phyloP scores from a whole-genome alignment of 2,113 vertebrate genomes.

The Istiophorus platypterus region DNA sequence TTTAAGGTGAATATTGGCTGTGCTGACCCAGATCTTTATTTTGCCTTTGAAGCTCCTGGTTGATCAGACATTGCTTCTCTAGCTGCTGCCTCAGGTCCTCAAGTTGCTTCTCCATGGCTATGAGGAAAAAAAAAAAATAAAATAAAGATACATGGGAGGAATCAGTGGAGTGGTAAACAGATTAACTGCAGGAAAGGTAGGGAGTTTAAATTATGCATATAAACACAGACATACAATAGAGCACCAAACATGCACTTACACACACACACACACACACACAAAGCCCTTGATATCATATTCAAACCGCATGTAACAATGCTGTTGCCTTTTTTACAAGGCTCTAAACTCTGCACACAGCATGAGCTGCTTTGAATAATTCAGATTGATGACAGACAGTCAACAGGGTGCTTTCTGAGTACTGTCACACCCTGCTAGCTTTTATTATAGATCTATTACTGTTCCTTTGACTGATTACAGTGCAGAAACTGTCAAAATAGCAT shows the following conservation, averaged over 20 bases:
- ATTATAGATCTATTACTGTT: conserved; percentile 10
- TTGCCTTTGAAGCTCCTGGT: conserved; percentile 81
- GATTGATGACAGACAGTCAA: conserved; percentile 59
- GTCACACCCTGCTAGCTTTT: conserved; percentile 55
- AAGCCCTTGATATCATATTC: background rate
- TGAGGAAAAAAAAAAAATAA: background rate
- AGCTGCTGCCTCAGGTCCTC: conserved; percentile 82
- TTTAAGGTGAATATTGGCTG: background rate
- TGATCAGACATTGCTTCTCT: conserved; percentile 82
- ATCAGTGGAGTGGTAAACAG: background rate
- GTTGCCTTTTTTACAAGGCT: conserved; percentile 35
- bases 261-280: background rate
- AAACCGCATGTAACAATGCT: conserved; percentile 1
- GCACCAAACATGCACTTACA: background rate
- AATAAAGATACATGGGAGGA: background rate
- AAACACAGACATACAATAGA: conserved; percentile 3
- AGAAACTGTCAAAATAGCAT: background rate
- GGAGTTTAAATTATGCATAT: background rate
- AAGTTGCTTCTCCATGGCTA: conserved; percentile 83
- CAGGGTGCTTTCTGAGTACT: conserved; percentile 54
- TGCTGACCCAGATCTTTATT: conserved; percentile 83
- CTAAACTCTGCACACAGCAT: conserved; percentile 52
- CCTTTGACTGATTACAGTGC: background rate
- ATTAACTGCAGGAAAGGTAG: background rate
- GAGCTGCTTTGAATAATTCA: conserved; percentile 71